Base-by-base conservation (phyloP, 2,888 invertebrate species). In the Ophion slaviceki region DNA sequence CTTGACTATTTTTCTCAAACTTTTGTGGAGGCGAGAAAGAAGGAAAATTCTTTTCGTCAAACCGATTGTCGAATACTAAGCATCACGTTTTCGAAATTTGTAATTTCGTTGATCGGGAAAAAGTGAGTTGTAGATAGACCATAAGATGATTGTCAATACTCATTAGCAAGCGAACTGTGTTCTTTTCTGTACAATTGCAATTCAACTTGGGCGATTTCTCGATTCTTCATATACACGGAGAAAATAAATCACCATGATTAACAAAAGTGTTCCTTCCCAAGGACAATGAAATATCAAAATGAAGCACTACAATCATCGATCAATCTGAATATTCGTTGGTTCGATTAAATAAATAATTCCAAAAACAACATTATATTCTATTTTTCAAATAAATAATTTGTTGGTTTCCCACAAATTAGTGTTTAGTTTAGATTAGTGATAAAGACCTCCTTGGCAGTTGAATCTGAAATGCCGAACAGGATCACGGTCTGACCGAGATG, bases 391-490 rank as follows among this genome's bases (percentile, higher is more conserved):
- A 11, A 53, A 14, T 53, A 14, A 14, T 14, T 53, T 4, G 11
- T 53, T 53, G 53, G 14, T 0, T 10, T 72, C 53, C 14, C 53
- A 0, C 47, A 8, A 2, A 24, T 24, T 47, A 47, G 11, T 47
- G 47, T 24, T 24, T 24, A 61, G 5, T 17, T 4, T 64, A 14
- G 14, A 28, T 70, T 11, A 2, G 2, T 40, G 24, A 32, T 59
- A 62, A 62, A 24, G 68, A 86, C 86, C 88, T 86, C 86, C 10
- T 80, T 72, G 53, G 67, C 83, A 17, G 71, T 82, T n/a, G 80
- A 57, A 28, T 85, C 86, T 17, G 86, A 75, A 64, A 85, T 68
- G 11, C 76, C 62, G 17, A 88, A 47, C 10, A 87, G 24, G 17
- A 61, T 36, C 7, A 74, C n/a, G 17, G 75, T 77, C 72, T 83